Base-by-base conservation (phyloP, 2,797 vertebrate genomes). In the Melanotaenia maccullochi region DNA sequence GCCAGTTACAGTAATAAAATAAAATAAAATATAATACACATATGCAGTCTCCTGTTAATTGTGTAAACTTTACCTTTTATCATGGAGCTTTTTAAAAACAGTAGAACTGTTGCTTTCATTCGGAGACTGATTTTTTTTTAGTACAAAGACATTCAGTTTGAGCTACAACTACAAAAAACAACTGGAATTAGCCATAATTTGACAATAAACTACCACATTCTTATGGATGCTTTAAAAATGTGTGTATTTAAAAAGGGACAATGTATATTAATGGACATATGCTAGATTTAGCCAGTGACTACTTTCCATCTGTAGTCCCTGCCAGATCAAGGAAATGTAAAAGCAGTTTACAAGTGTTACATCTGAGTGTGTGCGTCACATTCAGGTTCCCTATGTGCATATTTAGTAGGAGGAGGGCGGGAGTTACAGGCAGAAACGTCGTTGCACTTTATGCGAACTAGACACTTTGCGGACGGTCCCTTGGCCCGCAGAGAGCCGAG, bases 381-480 rank as follows among this genome's bases (percentile, higher is more conserved):
- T 44, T 44, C 5, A 8, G 44, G 42, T 2, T 47, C 1, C 2
- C 18, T 18, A 18, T 18, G 6, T 44, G 42, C 18, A 16, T 1
- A 36, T 36, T 36, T 36, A 12, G 35, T 36, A 42, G 9, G 62
- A 25, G 16, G 62, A 13, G 58, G 54, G 42, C 42, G 42, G 42
- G 14, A 20, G 40, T 40, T 40, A 9, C 20, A 47, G 18, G 20
- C 47, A 22, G 47, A 58, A 36, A 60, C 52, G 52, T 25, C 55
- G 68, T 79, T 78, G 71, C 75, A 68, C 51, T 86, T 79, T 0
- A n/a, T 36, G 42, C 57, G 38, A 5, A 32, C 38, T 56, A 2
- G 71, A 52, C 81, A 85, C 66, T 86, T 90, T 82, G 55, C 11
- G 25, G 90, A 91, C 88, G 82, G 82, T 92, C 88, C 90, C 90